Evolutionary conservation across 2,113 vertebrate genomes (phyloP), one percentile per base, ranked within the genome.

Genomic region (Cochlearius cochlearius): DNA sequence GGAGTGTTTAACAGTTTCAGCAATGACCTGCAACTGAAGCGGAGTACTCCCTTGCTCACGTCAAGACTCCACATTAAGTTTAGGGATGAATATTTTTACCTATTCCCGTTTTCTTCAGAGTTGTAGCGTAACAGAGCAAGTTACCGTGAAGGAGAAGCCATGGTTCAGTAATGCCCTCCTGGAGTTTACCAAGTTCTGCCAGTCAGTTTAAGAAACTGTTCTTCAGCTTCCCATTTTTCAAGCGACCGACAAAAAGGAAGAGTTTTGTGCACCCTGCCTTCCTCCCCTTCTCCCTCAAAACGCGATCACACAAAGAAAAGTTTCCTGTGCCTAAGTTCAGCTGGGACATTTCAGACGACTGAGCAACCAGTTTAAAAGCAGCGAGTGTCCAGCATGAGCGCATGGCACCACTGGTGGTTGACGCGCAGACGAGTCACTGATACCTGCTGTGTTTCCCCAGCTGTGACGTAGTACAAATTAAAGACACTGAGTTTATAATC

Each of bases 381-480:
- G 52, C 0, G 2, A 18, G 12, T 17, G n/a, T 18, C 58, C 45
- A 52, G 38, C 14, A 25, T 7, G 6, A 21, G 16, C 1, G 15
- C 2, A 8, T 8, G 9, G 22, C 16, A 25, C 8, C 41, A 38
- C 20, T 2, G 11, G 43, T 6, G 23, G 50, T 8, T 7, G 62
- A 6, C 3, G 22, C 81, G 58, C 56, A 45, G 49, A 25, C 6
- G 45, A 32, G 39, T 25, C 16, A 10, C 52, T 15, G 26, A 26
- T 2, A 58, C 1, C 43, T 15, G n/a, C 56, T 30, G 11, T 15
- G 12, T 10, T 34, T 47, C n/a, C 56, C 43, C 47, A 49, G 34
- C 20, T 76, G 30, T 18, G 76, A 71, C 0, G 0, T 2, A 6
- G 43, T 2, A 49, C 39, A 15, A 30, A 10, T 7, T 26, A 7